Conservation (phyloP, 2,113 vertebrate genomes). For the Carlito syrichta region DNA sequence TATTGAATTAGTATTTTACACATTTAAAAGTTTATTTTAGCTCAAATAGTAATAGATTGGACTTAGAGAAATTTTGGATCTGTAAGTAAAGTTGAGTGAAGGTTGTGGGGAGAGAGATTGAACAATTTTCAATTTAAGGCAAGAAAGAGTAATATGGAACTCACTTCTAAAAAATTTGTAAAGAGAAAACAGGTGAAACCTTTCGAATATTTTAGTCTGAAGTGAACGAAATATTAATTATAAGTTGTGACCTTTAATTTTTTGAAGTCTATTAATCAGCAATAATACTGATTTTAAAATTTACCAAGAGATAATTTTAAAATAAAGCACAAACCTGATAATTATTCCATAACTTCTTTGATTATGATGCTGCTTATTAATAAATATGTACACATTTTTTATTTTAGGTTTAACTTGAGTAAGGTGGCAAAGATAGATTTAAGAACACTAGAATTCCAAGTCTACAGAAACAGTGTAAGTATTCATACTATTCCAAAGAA, state of each 20-base stretch:
- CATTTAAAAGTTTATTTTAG: background rate
- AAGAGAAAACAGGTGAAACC: background rate
- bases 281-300: background rate
- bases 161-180: background rate
- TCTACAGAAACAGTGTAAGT: slow-evolving; percentile 94
- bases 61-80: background rate
- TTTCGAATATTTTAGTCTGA: slow-evolving; percentile 13
- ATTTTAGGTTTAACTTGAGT: slow-evolving; percentile 91
- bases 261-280: slow-evolving; percentile 10
- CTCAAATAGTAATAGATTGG: background rate
- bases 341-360: background rate
- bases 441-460: slow-evolving; percentile 94
- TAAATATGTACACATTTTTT: slow-evolving; percentile 1
- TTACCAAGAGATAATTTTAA: background rate
- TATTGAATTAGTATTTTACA: background rate
- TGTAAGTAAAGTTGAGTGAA: background rate
- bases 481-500: background rate
- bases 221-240: background rate
- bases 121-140: slow-evolving; percentile 10
- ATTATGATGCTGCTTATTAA: slow-evolving; percentile 6
- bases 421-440: slow-evolving; percentile 89
- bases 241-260: background rate
- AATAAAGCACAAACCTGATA: background rate
- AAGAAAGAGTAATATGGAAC: background rate
- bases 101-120: background rate